Evolutionary conservation across 2,888 invertebrate species (phyloP).

Genomic region (Leptopilina myrica): DNA sequence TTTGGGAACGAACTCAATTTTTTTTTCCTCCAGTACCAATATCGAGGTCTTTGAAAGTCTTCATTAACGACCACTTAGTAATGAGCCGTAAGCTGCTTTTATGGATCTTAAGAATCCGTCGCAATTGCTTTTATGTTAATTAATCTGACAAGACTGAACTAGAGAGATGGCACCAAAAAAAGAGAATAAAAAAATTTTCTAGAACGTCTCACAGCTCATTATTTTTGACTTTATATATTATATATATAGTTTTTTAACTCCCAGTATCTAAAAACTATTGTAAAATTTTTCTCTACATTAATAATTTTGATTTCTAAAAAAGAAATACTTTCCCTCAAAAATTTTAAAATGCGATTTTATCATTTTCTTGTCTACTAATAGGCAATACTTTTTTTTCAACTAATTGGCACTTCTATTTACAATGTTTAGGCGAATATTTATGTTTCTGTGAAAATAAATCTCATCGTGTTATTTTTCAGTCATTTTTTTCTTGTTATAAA

Average conservation of each 20-base stretch:
- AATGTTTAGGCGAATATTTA: not conserved
- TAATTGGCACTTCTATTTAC: not conserved
- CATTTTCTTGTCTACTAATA: too few species aligned
- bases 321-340: not conserved
- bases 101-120: not conserved
- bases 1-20: not conserved
- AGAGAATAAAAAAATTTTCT: not conserved
- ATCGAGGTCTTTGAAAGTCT: not conserved
- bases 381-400: too few species aligned
- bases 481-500: conserved; percentile 3
- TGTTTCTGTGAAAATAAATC: conserved; percentile 12
- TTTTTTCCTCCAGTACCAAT: not conserved
- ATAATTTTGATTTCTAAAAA: not conserved
- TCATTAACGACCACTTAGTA: conserved; percentile 1
- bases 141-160: not conserved
- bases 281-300: not conserved
- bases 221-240: not conserved
- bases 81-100: conserved; percentile 12
- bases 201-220: conserved; percentile 24
- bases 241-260: too few species aligned
- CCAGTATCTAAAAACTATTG: not conserved
- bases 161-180: not conserved
- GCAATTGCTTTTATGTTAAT: conserved; percentile 14
- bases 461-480: not conserved
- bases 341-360: too few species aligned